Evolutionary conservation across 2,888 invertebrate genomes (phyloP), one percentile per base, ranked within the genome.

Genomic region (Sturmia bella): DNA sequence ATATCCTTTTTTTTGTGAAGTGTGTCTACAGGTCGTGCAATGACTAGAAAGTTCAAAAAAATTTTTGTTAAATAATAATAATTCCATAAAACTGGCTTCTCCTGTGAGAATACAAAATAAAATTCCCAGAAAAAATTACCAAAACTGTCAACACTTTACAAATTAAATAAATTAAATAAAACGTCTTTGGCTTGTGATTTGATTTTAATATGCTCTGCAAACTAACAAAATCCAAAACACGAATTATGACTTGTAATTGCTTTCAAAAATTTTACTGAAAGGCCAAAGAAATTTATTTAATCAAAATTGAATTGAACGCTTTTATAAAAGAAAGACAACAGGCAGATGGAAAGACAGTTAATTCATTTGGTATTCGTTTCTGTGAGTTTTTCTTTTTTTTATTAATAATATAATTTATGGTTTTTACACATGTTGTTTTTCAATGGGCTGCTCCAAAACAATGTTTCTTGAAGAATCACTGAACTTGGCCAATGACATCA

Each of bases 321-420:
- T 24, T n/a, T 43, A 41, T 52, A 37, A n/a, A n/a, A 45, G 72
- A 17, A 37, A 0, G 15, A 59, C 24, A 11, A 52, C 27, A 15
- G 45, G 17, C 24, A 63, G 63, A 45, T 24, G 45, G 21, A 45
- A 43, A 48, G 21, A 59, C 70, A 48, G 15, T 21, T 68, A 43
- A 50, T 43, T 48, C 52, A 41, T 41, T 59, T 39, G 59, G 50
- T 52, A 54, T 75, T 57, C 66, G 27, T 66, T 74, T 37, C 50
- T 48, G 37, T 70, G 15, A 32, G 11, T 21, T 32, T 59, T 19
- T 45, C 19, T 41, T 43, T 27, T 19, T 3, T 43, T 43, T 52
- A n/a, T n/a, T n/a, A n/a, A n/a, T 45, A 32, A 37, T 45, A 56
- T 45, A 79, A 79, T 79, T 68, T 73, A 79, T 73, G 66, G 52